phyloP scores from a whole-genome alignment of 2,888 invertebrate species.

The Lasioglossum malachurum region DNA sequence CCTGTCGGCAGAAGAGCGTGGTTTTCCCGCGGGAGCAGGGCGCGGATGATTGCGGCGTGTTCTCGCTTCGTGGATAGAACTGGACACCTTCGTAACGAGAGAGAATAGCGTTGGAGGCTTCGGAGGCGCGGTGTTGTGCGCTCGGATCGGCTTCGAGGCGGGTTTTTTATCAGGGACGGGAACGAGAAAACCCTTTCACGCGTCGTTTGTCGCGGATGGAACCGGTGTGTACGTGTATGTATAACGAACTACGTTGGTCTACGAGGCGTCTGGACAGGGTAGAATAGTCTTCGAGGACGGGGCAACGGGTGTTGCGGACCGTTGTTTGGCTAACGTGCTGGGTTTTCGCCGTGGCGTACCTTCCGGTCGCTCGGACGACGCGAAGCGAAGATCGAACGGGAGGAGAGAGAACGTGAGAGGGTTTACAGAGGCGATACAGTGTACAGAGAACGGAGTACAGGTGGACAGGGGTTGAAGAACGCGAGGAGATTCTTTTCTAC shows the following conservation, averaged over 20 bases:
- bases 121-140: neutral
- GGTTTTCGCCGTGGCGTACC: neutral
- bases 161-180: neutral
- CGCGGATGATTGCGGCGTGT: neutral
- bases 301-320: neutral
- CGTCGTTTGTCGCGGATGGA: neutral
- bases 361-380: neutral
- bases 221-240: neutral
- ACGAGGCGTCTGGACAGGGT: neutral
- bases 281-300: neutral
- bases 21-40: slow-evolving; percentile 1
- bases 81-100: slow-evolving; percentile 22
- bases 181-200: slow-evolving; percentile 1
- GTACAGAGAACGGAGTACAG: neutral
- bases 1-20: slow-evolving; percentile 36
- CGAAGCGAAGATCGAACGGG: neutral
- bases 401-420: neutral
- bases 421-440: neutral
- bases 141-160: slow-evolving; percentile 14
- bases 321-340: neutral
- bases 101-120: slow-evolving; percentile 4
- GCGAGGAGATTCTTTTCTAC: slow-evolving; percentile 49
- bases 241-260: neutral
- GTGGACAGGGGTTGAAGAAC: slow-evolving; percentile 39
- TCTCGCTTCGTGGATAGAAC: neutral